Conservation (phyloP, 2,888 invertebrate species). For the Platypus cylindrus region DNA sequence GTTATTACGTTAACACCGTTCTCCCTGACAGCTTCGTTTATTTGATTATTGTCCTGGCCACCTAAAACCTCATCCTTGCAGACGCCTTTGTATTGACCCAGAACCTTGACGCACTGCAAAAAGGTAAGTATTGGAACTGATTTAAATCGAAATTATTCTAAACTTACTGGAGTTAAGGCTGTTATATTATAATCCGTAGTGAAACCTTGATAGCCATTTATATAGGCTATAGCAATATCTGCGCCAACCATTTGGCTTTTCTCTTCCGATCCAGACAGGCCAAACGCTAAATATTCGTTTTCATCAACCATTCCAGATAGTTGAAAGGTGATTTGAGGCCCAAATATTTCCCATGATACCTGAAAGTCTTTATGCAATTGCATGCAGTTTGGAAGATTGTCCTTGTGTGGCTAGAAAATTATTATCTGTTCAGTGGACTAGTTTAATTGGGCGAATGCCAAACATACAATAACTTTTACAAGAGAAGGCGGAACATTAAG, state of each 20-base stretch:
- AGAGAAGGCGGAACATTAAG: slow-evolving; percentile 81
- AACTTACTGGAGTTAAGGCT: slow-evolving; percentile 60
- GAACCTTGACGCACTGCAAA: slow-evolving; percentile 66
- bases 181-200: slow-evolving; percentile 78
- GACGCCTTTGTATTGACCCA: slow-evolving; percentile 76
- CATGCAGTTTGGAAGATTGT: slow-evolving; percentile 65
- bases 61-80: slow-evolving; percentile 75
- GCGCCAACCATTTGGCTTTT: slow-evolving; percentile 72
- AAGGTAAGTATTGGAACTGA: not conserved
- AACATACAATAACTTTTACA: slow-evolving; percentile 44
- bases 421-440: slow-evolving; percentile 1
- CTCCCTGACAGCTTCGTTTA: slow-evolving; percentile 57
- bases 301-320: slow-evolving; percentile 62
- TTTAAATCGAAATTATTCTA: not conserved
- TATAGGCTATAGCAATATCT: slow-evolving; percentile 69
- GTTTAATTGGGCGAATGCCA: no score
- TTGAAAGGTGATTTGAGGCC: slow-evolving; percentile 74
- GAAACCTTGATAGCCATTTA: slow-evolving; percentile 58
- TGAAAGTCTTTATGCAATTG: slow-evolving; percentile 76
- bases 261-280: slow-evolving; percentile 62
- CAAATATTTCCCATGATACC: slow-evolving; percentile 84
- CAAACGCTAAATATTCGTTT: slow-evolving; percentile 81
- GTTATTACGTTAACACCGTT: slow-evolving; percentile 69
- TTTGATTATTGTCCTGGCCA: slow-evolving; percentile 69
- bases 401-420: slow-evolving; percentile 41